Evolutionary conservation across 2,113 vertebrate genomes (phyloP).

Genomic region (Cebidichthys violaceus): DNA sequence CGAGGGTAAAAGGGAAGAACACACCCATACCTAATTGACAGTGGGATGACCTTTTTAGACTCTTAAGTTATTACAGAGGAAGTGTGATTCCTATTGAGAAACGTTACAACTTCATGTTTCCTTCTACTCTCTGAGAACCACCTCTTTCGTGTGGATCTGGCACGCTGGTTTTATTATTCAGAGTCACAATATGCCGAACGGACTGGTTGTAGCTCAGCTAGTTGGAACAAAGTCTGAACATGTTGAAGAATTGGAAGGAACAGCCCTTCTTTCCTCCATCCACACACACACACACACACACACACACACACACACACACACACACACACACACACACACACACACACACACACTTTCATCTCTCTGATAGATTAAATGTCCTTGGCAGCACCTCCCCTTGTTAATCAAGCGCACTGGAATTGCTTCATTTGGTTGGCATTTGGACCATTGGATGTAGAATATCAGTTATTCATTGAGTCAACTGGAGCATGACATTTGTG

Average conservation of each 20-base stretch:
- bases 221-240: conserved; percentile 31
- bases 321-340: too few relatives aligned
- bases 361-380: conserved; percentile 34
- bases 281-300: neutral
- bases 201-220: neutral
- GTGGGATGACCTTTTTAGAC: neutral
- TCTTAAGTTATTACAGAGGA: neutral
- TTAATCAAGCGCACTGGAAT: conserved; percentile 25
- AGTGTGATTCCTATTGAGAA: neutral
- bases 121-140: neutral
- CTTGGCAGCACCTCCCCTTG: conserved; percentile 15
- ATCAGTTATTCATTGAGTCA: conserved; percentile 31
- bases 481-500: conserved; percentile 21
- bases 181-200: neutral
- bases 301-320: too few relatives aligned
- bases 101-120: neutral
- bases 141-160: neutral
- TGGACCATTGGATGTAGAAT: neutral
- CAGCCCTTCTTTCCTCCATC: neutral
- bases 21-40: neutral
- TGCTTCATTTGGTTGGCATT: conserved; percentile 2
- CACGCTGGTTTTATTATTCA: neutral
- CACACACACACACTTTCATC: too few relatives aligned
- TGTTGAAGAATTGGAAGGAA: conserved; percentile 15
- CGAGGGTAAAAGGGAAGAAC: neutral